A percentile compares a stretch with the other conserved stretches of the same genome.
Conservation (phyloP, 2,113 vertebrate genomes). For the Pogona vitticeps region DNA sequence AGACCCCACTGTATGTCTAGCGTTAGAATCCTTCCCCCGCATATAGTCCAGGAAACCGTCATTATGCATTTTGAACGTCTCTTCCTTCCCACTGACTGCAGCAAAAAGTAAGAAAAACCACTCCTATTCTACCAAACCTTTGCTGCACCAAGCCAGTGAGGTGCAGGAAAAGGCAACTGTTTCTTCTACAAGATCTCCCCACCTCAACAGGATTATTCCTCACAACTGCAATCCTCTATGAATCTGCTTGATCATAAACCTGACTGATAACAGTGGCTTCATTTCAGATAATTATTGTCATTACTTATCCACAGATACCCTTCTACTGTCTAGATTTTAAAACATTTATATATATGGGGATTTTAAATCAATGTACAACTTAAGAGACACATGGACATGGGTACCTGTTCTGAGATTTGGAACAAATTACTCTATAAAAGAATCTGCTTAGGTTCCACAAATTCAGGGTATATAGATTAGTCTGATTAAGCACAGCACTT, state of each 20-base stretch:
- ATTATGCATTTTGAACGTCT: neutral
- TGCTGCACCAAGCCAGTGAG: neutral
- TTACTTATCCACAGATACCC: neutral
- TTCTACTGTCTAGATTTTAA: neutral
- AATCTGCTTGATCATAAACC: neutral
- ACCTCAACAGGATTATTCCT: neutral
- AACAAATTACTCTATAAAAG: neutral
- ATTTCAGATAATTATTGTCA: neutral
- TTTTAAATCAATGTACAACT: neutral
- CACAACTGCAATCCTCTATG: neutral
- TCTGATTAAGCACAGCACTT: neutral
- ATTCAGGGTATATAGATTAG: neutral
- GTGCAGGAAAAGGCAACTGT: neutral
- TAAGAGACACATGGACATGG: neutral
- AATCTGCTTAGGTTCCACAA: neutral
- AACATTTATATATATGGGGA: too few relatives aligned
- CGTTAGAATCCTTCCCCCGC: too few relatives aligned
- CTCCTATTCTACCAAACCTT: too few relatives aligned
- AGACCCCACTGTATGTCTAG: too few relatives aligned
- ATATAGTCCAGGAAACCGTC: too few relatives aligned
- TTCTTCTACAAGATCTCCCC: neutral
- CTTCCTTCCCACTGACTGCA: neutral
- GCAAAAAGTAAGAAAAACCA: neutral
- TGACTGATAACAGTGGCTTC: neutral
- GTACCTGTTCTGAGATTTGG: neutral